Percentiles rank a stretch among this genome's conserved stretches.
These are phyloP conservation scores for Philotrypesis tridentata DNA, from an alignment of 1,140 invertebrate species.

Conservation along the genomic window DNA sequence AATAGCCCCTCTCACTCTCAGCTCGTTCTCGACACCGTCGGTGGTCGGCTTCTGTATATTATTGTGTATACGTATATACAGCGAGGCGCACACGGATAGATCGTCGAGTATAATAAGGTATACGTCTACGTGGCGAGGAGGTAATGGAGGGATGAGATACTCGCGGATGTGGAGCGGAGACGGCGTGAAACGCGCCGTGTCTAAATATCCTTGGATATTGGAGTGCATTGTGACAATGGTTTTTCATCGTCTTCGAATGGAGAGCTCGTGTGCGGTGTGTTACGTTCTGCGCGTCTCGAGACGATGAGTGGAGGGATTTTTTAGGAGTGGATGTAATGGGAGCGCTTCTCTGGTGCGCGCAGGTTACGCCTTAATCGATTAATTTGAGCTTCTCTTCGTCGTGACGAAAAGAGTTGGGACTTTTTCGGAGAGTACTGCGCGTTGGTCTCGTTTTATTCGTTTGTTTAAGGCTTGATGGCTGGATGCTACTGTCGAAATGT, in stretches of 20 bases:
- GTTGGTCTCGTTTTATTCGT: too few relatives aligned
- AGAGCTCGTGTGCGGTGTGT: neutral
- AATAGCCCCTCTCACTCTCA: too few relatives aligned
- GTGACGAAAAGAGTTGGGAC: too few relatives aligned
- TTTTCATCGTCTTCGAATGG: neutral
- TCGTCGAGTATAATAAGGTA: neutral
- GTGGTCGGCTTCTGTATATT: conserved; percentile 46
- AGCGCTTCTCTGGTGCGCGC: too few relatives aligned
- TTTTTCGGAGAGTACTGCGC: too few relatives aligned
- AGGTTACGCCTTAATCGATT: conserved; percentile 36
- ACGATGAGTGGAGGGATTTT: neutral
- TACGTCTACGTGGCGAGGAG: too few relatives aligned
- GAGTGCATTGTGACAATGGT: conserved; percentile 50
- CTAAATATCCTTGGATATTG: conserved; percentile 50
- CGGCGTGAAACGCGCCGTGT: conserved; percentile 54
- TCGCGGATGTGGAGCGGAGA: neutral
- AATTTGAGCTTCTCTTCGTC: too few relatives aligned
- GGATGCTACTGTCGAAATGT: too few relatives aligned
- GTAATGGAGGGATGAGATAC: conserved; percentile 52
- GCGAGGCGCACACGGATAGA: neutral
- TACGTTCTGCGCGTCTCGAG: neutral
- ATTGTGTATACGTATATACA: too few relatives aligned
- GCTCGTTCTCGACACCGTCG: conserved; percentile 39
- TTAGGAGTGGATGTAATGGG: neutral
- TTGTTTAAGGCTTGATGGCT: too few relatives aligned